Percentiles rank a stretch among this genome's conserved stretches.
Evolutionary conservation across 2,113 vertebrate genomes (phyloP).

Genomic region (Empidonax alnorum): DNA sequence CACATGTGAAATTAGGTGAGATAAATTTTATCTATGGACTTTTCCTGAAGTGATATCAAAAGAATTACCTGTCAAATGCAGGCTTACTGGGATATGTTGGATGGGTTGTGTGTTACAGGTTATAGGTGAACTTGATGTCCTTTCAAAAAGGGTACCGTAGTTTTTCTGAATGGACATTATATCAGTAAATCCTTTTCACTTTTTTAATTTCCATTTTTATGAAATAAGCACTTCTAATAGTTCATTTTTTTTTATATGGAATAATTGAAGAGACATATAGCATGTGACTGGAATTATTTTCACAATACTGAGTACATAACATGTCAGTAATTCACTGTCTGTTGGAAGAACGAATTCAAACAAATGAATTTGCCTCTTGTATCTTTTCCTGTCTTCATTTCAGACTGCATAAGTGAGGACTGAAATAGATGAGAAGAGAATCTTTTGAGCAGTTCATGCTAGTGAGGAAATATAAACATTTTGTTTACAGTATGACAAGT

Average conservation of each 20-base stretch:
- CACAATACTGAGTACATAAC: neutral
- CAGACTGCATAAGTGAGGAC: conserved; percentile 6
- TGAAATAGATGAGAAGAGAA: conserved; percentile 11
- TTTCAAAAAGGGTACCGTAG: neutral
- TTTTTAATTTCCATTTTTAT: neutral
- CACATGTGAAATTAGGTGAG: neutral
- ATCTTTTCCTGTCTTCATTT: neutral
- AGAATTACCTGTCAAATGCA: neutral
- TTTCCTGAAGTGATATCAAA: neutral
- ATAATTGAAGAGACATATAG: neutral
- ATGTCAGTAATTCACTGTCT: neutral
- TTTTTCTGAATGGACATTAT: neutral
- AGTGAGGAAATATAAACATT: neutral
- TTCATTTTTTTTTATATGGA: neutral
- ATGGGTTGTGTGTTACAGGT: neutral
- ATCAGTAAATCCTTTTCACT: neutral
- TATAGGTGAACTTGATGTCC: neutral
- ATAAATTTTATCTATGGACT: conserved; percentile 1
- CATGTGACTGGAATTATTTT: conserved; percentile 23
- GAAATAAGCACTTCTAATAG: neutral
- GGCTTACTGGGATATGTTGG: neutral
- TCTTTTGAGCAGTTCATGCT: neutral
- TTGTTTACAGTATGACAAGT: neutral
- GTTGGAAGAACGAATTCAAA: conserved; percentile 21
- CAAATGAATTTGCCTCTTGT: conserved; percentile 11